Evolutionary conservation across 2,888 invertebrate species (phyloP).

Genomic region (Diaphora mendica): DNA sequence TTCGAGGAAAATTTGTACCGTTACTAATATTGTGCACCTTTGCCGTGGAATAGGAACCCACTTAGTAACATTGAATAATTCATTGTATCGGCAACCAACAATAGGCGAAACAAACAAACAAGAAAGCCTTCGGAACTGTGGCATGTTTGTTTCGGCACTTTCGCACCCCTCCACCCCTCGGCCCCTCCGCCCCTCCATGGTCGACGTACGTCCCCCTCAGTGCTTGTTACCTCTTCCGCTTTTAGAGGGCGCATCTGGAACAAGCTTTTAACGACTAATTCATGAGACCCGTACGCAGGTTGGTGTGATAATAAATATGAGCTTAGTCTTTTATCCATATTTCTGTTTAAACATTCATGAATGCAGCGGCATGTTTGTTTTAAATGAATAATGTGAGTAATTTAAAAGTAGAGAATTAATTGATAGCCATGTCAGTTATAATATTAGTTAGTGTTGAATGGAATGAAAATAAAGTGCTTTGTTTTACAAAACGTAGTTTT

Average conservation of each 20-base stretch:
- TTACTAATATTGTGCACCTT: slow-evolving; percentile 31
- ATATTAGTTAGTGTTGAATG: neutral
- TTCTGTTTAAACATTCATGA: slow-evolving; percentile 40
- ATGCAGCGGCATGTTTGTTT: slow-evolving; percentile 34
- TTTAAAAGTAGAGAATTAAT: neutral
- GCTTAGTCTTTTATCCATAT: slow-evolving; percentile 48
- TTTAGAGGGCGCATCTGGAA: slow-evolving; percentile 63
- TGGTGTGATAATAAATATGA: slow-evolving; percentile 55
- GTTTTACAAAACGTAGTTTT: too few relatives aligned
- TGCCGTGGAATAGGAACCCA: slow-evolving; percentile 35
- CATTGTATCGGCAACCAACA: slow-evolving; percentile 58
- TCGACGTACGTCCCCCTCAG: slow-evolving; percentile 23
- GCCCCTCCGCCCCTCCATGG: slow-evolving; percentile 10
- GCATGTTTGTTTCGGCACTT: slow-evolving; percentile 69
- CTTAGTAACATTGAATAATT: slow-evolving; percentile 52
- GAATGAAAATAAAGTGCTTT: too few relatives aligned
- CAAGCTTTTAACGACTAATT: slow-evolving; percentile 63
- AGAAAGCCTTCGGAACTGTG: slow-evolving; percentile 59
- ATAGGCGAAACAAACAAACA: slow-evolving; percentile 56
- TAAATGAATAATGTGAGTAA: slow-evolving; percentile 22
- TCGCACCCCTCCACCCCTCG: slow-evolving; percentile 24
- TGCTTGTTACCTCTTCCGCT: slow-evolving; percentile 56
- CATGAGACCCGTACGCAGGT: slow-evolving; percentile 51
- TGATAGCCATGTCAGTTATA: neutral
- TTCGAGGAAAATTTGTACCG: slow-evolving; percentile 23